These are phyloP conservation scores for Tachycineta bicolor DNA, from an alignment of 2,113 vertebrate species.

Conservation along the genomic window DNA sequence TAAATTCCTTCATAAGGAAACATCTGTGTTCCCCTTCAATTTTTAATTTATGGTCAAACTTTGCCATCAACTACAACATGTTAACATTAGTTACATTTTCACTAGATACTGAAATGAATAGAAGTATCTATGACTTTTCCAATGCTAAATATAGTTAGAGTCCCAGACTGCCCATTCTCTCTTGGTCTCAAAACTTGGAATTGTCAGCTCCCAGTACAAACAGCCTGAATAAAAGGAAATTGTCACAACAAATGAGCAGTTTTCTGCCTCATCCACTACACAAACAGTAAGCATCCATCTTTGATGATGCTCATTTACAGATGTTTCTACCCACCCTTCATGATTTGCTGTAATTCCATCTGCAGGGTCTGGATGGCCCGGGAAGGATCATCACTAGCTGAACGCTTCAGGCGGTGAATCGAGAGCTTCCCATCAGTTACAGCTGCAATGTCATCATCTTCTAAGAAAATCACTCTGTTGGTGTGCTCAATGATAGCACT, in stretches of 20 bases:
- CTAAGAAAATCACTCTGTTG: constrained; percentile 93
- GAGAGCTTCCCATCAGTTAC: constrained; percentile 89
- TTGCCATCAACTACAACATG: not conserved
- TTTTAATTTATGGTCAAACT: not conserved
- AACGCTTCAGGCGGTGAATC: constrained; percentile 87
- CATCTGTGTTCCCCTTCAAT: not conserved
- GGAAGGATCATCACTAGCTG: constrained; percentile 86
- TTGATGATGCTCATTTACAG: not conserved
- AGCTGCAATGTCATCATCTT: constrained; percentile 91
- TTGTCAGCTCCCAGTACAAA: not conserved
- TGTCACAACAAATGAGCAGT: not conserved
- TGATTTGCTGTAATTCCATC: constrained; percentile 96
- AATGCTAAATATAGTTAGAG: not conserved
- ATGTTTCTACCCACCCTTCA: constrained; percentile 85
- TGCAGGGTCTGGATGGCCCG: constrained; percentile 92
- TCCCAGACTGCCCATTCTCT: not conserved
- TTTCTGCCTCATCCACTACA: not conserved
- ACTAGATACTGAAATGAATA: not conserved
- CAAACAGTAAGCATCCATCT: not conserved
- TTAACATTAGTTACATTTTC: not conserved
- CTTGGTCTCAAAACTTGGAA: not conserved
- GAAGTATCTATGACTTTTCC: not conserved
- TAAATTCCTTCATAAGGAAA: not conserved
- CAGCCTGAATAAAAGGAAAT: not conserved
- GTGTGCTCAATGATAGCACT: constrained; percentile 97